Conservation (phyloP, 1,140 invertebrate species). For the Zaprionus camerounensis region DNA sequence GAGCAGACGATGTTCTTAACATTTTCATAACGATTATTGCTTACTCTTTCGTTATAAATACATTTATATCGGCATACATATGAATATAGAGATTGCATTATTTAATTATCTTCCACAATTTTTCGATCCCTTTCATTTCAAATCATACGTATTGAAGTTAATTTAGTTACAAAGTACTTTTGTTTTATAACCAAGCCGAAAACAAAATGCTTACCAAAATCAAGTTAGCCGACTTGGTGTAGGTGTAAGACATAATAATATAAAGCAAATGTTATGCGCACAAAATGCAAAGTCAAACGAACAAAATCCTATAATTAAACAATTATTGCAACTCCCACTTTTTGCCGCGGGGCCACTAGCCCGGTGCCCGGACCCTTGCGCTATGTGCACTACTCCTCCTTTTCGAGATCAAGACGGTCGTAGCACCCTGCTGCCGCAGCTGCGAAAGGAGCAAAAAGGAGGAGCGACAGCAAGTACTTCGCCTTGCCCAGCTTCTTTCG, state of each 20-base stretch:
- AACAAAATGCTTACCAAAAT: slow-evolving; percentile 9
- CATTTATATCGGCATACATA: neutral
- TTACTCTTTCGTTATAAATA: slow-evolving; percentile 12
- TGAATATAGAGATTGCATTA: neutral
- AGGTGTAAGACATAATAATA: slow-evolving; percentile 65
- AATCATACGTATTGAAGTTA: neutral
- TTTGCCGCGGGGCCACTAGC: slow-evolving; percentile 75
- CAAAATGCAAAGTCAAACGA: slow-evolving; percentile 83
- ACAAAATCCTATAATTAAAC: slow-evolving; percentile 84
- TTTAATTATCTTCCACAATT: neutral
- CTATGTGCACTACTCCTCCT: slow-evolving; percentile 84
- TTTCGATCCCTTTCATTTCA: neutral
- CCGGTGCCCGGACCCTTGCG: slow-evolving; percentile 70
- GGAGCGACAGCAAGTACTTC: slow-evolving; percentile 68
- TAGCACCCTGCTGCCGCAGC: slow-evolving; percentile 37
- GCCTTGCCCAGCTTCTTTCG: slow-evolving; percentile 47
- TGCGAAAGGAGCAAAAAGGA: slow-evolving; percentile 28
- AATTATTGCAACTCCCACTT: slow-evolving; percentile 84
- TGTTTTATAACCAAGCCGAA: neutral
- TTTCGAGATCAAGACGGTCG: slow-evolving; percentile 76
- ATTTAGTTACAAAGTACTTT: neutral
- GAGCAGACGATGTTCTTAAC: neutral
- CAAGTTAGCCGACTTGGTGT: slow-evolving; percentile 29
- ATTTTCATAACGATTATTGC: neutral
- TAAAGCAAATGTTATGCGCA: slow-evolving; percentile 78